Conservation (phyloP, 2,113 vertebrate species). For the Dromiciops gliroides region DNA sequence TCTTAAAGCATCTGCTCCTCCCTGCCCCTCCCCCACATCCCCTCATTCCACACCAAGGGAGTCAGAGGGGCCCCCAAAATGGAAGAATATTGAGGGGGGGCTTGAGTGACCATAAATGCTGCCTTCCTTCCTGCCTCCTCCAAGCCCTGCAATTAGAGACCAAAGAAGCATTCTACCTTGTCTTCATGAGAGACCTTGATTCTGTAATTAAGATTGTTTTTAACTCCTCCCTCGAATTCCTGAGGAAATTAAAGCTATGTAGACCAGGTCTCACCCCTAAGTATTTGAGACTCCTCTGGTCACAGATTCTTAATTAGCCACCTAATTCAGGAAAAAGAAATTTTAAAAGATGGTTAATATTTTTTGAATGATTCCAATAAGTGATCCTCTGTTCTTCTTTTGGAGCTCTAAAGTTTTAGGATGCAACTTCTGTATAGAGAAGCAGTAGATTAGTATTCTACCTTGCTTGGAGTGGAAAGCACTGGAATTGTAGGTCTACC, state of each 20-base stretch:
- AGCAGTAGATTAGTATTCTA: not conserved
- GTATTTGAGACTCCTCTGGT: slow-evolving; percentile 9
- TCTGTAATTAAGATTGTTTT: not conserved
- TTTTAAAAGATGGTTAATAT: not conserved
- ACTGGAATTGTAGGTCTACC: not conserved
- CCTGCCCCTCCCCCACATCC: slow-evolving; percentile 53
- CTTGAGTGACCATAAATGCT: not conserved
- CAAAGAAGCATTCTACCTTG: not conserved
- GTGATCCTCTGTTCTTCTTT: slow-evolving; percentile 25
- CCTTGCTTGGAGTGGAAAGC: not conserved
- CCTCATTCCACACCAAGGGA: slow-evolving; percentile 35
- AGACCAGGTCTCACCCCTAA: slow-evolving; percentile 17
- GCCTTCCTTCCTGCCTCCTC: not conserved
- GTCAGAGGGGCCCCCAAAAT: slow-evolving; percentile 54
- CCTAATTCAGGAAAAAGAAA: slow-evolving; percentile 48
- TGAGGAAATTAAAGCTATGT: not conserved
- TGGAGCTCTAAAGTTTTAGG: slow-evolving; percentile 19
- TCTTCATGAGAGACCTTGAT: not conserved
- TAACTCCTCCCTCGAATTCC: not conserved
- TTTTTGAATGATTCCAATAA: slow-evolving; percentile 41
- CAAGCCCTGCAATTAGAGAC: not conserved
- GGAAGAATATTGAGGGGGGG: not conserved
- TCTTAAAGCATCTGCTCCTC: slow-evolving; percentile 78
- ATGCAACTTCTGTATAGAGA: not conserved
- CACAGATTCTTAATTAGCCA: slow-evolving; percentile 17